Conservation (phyloP, 2,113 vertebrate genomes). For the Salminus brasiliensis region DNA sequence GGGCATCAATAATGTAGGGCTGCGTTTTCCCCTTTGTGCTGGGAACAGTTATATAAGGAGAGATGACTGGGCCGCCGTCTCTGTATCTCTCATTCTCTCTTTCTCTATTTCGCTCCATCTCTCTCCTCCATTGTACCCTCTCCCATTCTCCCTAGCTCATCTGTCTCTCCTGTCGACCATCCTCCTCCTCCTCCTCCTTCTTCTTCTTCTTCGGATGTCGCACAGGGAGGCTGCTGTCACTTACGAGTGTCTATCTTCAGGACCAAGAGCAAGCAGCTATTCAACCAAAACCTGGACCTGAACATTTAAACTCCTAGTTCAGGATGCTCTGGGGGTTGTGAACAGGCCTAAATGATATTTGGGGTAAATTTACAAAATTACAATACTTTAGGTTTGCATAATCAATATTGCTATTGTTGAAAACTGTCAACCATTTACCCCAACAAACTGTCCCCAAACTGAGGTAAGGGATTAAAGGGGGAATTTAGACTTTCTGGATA, state of each 20-base stretch:
- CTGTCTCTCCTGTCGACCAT: not conserved
- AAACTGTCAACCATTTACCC: too few relatives aligned
- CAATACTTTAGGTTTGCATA: not conserved
- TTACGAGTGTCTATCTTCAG: not conserved
- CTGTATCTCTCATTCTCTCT: constrained; percentile 22
- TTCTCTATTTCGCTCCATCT: constrained; percentile 17
- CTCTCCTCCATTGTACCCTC: not conserved
- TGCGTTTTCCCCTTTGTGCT: constrained; percentile 27
- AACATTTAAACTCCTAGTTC: not conserved
- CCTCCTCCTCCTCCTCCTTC: not conserved
- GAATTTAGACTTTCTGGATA: too few relatives aligned
- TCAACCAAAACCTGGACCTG: not conserved
- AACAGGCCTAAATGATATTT: not conserved
- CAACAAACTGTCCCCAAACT: too few relatives aligned
- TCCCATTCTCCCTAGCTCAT: not conserved
- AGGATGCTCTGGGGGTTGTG: not conserved
- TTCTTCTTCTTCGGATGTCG: not conserved
- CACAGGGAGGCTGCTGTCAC: not conserved
- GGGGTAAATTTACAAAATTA: not conserved
- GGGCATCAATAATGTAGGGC: constrained; percentile 50
- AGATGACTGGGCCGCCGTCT: constrained; percentile 4
- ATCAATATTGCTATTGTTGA: not conserved
- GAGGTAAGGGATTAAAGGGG: too few relatives aligned
- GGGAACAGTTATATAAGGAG: constrained; percentile 45
- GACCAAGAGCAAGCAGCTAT: not conserved